Percentiles rank a stretch among this genome's conserved stretches.
These are phyloP conservation scores for Hydroisotoma schaefferi DNA, from an alignment of 2,888 invertebrate genomes.

Conservation along the genomic window DNA sequence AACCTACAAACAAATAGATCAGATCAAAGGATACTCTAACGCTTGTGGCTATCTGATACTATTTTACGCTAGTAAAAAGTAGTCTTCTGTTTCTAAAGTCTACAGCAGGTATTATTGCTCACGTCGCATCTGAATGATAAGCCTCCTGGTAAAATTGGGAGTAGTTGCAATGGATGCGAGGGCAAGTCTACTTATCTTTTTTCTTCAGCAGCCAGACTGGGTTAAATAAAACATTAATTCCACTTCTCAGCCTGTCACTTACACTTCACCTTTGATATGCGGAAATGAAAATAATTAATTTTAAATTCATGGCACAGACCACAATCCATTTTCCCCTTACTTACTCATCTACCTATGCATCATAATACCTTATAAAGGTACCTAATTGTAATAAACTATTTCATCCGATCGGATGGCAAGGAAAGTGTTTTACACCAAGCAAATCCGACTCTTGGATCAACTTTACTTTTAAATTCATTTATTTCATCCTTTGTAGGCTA, in stretches of 20 bases:
- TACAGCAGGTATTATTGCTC: too few species aligned
- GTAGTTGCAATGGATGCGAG: too few species aligned
- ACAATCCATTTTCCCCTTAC: not conserved
- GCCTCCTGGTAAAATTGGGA: conserved; percentile 8
- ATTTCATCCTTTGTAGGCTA: too few species aligned
- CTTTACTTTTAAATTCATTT: too few species aligned
- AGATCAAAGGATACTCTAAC: too few species aligned
- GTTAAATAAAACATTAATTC: conserved; percentile 29
- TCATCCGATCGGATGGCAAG: not conserved
- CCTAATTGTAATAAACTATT: not conserved
- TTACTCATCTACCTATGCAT: not conserved
- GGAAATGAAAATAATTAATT: conserved; percentile 38
- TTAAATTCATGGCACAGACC: conserved; percentile 28
- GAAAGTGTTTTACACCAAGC: too few species aligned
- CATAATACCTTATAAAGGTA: not conserved
- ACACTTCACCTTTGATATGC: conserved; percentile 27
- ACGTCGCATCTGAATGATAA: too few species aligned
- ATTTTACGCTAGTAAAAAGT: too few species aligned
- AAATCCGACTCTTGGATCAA: too few species aligned
- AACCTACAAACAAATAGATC: too few species aligned
- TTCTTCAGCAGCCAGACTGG: conserved; percentile 23
- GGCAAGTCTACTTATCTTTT: conserved; percentile 6
- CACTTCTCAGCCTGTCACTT: conserved; percentile 28
- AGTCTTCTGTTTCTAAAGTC: too few species aligned
- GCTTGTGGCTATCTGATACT: too few species aligned